These are phyloP conservation scores for Thunnus maccoyii DNA, from an alignment of 2,113 vertebrate genomes.

Conservation along the genomic window DNA sequence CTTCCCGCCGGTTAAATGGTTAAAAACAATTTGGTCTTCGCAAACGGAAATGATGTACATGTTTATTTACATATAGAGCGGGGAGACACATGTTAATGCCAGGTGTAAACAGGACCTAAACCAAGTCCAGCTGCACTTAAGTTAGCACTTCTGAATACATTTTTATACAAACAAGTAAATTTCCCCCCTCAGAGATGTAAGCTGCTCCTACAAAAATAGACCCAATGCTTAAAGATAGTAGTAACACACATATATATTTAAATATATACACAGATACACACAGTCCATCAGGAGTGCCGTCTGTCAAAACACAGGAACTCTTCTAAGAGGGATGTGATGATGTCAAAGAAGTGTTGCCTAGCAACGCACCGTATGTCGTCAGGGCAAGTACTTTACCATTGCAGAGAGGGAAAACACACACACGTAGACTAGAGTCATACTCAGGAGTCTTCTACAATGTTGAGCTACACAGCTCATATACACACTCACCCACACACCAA, in stretches of 20 bases:
- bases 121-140: too few species aligned
- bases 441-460: background rate
- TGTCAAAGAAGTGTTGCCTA: constrained; percentile 90
- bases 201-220: too few species aligned
- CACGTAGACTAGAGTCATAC: background rate
- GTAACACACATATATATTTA: constrained; percentile 27
- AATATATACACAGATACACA: constrained; percentile 3
- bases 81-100: too few species aligned
- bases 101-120: too few species aligned
- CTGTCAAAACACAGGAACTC: constrained; percentile 86
- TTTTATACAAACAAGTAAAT: too few species aligned
- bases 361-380: constrained; percentile 87
- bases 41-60: too few species aligned
- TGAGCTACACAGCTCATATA: background rate
- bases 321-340: constrained; percentile 85
- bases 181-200: too few species aligned
- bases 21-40: too few species aligned
- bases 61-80: too few species aligned
- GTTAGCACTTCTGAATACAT: too few species aligned
- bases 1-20: too few species aligned
- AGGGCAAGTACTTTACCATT: constrained; percentile 78
- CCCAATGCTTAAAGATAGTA: background rate
- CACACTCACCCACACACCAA: background rate
- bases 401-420: constrained; percentile 24
- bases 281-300: constrained; percentile 40